A percentile compares a stretch with the other conserved stretches of the same genome.
Evolutionary conservation across 2,797 vertebrate species (phyloP).

Genomic region (Lepus townsendii): DNA sequence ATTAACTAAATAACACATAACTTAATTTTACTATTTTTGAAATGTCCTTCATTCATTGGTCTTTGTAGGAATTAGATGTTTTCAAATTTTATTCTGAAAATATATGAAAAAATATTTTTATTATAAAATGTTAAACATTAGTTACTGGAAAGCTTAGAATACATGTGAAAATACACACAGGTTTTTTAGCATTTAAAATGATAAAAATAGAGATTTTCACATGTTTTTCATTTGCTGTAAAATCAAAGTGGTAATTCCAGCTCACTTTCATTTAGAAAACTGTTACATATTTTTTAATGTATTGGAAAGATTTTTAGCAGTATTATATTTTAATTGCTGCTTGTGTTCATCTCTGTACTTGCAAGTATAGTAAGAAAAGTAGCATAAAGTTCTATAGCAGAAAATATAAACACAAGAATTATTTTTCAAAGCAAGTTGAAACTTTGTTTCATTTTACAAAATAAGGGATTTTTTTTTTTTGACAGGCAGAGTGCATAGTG

Average conservation of each 20-base stretch:
- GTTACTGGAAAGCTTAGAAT: neutral
- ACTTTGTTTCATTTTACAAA: neutral
- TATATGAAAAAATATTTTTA: neutral
- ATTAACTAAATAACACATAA: neutral
- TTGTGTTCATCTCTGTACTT: neutral
- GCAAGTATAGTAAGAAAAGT: neutral
- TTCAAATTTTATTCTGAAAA: neutral
- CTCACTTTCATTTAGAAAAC: neutral
- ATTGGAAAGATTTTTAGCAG: neutral
- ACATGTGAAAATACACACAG: neutral
- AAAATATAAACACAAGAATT: neutral
- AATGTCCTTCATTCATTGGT: neutral
- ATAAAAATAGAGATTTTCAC: neutral
- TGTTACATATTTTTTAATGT: neutral
- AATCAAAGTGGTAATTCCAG: conserved; percentile 27
- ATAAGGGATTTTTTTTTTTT: conserved; percentile 25
- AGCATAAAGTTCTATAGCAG: neutral
- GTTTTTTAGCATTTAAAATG: neutral
- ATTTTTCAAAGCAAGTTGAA: neutral
- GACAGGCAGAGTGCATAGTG: too few species aligned
- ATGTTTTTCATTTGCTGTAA: conserved; percentile 38
- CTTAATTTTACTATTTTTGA: neutral
- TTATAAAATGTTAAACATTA: neutral
- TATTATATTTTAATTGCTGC: neutral
- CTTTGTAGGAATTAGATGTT: neutral